Base-by-base conservation (phyloP, 1,140 invertebrate genomes). In the Chymomyza costata region DNA sequence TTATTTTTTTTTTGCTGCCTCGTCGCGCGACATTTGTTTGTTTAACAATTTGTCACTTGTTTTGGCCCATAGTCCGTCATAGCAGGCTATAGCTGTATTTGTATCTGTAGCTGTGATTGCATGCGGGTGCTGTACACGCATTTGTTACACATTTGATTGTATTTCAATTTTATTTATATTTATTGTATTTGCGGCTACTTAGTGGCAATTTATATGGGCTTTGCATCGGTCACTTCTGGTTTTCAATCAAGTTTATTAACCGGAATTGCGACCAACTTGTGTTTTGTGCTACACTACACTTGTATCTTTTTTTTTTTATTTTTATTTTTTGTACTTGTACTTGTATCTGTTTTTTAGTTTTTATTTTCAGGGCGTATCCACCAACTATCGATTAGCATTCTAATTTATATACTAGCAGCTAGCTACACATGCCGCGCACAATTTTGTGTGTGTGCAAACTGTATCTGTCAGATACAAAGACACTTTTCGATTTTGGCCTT, bases 191-290 rank as follows among this genome's bases (percentile, higher is more conserved):
- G 37, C 16, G n/a, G 13, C 11, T 71, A 80, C 64, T 80, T 80
- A 73, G 59, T 80, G 49, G 52, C 67, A 73, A 73, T 80, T 80
- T 65, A 80, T 80, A 65, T 76, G 45, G 60, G 39, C 25, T 51
- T 43, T 39, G 39, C 31, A 49, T 38, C 64, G 48, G 17, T 80
- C 52, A 80, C 64, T 80, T 80, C 73, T 80, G 73, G 73, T 80
- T 80, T 78, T 80, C 64, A 80, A 80, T 80, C 73, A 80, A 80
- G 73, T 80, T 80, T 80, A 80, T 80, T 80, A 80, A 80, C 73
- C 73, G 73, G 73, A 80, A 80, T 80, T 54, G 32, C 21, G 21
- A 25, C 8, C 21, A 25, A 25, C 21, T 5, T 5, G 21, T 25
- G 21, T 25, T 25, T 5, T 5, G 21, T 8, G 50, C 50, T 51